These are phyloP conservation scores for Columba livia DNA, from an alignment of 2,113 vertebrate genomes.

Conservation along the genomic window DNA sequence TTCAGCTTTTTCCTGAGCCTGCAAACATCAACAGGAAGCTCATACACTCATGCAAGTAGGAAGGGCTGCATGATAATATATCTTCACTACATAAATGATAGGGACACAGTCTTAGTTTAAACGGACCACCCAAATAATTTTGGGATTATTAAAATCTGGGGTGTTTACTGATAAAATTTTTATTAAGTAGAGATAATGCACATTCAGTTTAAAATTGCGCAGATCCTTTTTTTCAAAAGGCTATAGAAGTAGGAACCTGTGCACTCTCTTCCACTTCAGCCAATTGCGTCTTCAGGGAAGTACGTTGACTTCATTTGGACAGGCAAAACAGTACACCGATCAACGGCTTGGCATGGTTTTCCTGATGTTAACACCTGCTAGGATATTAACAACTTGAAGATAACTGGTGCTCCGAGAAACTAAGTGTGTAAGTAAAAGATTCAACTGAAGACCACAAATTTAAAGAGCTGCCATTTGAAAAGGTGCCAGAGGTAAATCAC, in stretches of 20 bases:
- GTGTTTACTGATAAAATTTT: not conserved
- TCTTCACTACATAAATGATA: not conserved
- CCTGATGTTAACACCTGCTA: not conserved
- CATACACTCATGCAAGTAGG: not conserved
- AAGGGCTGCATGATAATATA: not conserved
- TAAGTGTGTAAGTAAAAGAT: not conserved
- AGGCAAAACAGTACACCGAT: not conserved
- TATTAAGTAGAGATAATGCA: not conserved
- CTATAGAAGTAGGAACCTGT: not conserved
- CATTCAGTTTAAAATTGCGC: not conserved
- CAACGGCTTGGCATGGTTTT: not conserved
- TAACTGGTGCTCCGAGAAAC: not conserved
- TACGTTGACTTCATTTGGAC: not conserved
- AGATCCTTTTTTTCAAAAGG: not conserved
- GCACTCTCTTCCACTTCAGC: not conserved
- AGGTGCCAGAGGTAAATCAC: slow-evolving; percentile 51
- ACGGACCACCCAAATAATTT: not conserved
- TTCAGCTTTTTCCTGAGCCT: slow-evolving; percentile 18
- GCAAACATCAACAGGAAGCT: slow-evolving; percentile 19
- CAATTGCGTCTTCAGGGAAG: not conserved
- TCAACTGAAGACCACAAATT: not conserved
- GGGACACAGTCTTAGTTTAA: not conserved
- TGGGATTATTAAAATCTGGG: not conserved
- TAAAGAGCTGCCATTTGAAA: slow-evolving; percentile 40
- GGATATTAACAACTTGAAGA: not conserved